Base-by-base conservation (phyloP, 2,797 vertebrate genomes). In the Echiichthys vipera region DNA sequence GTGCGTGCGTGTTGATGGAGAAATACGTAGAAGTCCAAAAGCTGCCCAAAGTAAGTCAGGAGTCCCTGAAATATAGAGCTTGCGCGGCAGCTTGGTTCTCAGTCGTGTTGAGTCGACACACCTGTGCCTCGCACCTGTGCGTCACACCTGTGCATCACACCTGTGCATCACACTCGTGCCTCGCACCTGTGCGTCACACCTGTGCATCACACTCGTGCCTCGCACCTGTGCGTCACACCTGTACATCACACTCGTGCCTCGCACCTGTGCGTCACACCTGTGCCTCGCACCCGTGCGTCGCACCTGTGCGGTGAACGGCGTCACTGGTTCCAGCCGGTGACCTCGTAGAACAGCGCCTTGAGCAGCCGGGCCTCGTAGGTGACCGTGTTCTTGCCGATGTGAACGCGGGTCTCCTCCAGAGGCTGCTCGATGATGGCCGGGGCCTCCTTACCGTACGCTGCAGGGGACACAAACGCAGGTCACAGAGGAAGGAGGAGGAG, bases 321-420 rank as follows among this genome's bases (percentile, higher is more conserved):
- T 93, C 87, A 92, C 5, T 92, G 89, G 84, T 95, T 95, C 96
- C 96, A 98, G 27, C 95, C 95, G 24, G 92, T 95, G 77, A 99
- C 96, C 73, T 97, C 95, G 67, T 96, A 96, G 91, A 98, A 95
- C 54, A 98, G 92, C 0, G 96, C 96, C 89, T 96, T 97, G 74
- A 99, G 84, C 27, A 96, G 92, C 37, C 98, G 95, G 1, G 97
- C 96, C 86, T 99, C 97, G 2, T 97, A 98, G 0, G 97, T 98
- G 77, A 99, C 96, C 0, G 96, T 99, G 83, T 99, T 99, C 84
- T 96, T 98, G 18, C 97, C 98, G 32, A 85, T 94, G 82, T 97
- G 96, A 55, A 94, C 86, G 68, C 83, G 95, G 29, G 91, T 94
- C 83, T 99, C 97, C 85, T 97, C 96, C 72, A 98, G 93, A 1